These are phyloP conservation scores for Larimichthys polyactis DNA, from an alignment of 2,113 vertebrate genomes.

Conservation along the genomic window DNA sequence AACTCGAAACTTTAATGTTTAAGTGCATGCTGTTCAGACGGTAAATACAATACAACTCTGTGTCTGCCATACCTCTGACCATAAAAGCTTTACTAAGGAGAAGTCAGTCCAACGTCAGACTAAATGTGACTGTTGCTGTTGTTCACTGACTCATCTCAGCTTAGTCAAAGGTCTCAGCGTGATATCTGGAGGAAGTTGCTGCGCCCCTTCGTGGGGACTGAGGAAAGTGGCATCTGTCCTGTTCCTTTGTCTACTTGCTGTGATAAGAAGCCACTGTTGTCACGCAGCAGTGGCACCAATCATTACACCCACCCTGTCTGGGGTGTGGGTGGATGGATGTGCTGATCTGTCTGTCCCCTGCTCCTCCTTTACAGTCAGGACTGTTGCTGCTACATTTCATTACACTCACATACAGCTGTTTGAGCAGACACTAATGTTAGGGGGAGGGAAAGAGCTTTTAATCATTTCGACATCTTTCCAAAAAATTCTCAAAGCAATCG, in stretches of 20 bases:
- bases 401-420: constrained; percentile 20
- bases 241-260: constrained; percentile 13
- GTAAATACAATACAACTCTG: neutral
- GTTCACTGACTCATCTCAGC: constrained; percentile 8
- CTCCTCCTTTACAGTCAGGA: constrained; percentile 22
- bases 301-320: constrained; percentile 56
- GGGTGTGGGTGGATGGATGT: constrained; percentile 65
- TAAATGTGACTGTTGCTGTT: neutral
- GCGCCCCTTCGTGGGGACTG: neutral
- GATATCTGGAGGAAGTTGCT: constrained; percentile 22
- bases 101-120: neutral
- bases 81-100: neutral
- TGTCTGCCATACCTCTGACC: neutral
- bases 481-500: neutral
- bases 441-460: neutral
- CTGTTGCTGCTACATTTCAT: constrained; percentile 27
- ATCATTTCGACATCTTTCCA: constrained; percentile 2
- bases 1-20: constrained; percentile 1
- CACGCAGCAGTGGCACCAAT: constrained; percentile 44
- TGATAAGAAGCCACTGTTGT: constrained; percentile 53
- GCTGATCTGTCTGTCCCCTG: constrained; percentile 41
- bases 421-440: neutral
- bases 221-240: neutral
- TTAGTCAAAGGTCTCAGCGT: neutral
- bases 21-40: neutral